These are phyloP conservation scores for Leptopilina myrica DNA, from an alignment of 2,888 invertebrate genomes.

Conservation along the genomic window DNA sequence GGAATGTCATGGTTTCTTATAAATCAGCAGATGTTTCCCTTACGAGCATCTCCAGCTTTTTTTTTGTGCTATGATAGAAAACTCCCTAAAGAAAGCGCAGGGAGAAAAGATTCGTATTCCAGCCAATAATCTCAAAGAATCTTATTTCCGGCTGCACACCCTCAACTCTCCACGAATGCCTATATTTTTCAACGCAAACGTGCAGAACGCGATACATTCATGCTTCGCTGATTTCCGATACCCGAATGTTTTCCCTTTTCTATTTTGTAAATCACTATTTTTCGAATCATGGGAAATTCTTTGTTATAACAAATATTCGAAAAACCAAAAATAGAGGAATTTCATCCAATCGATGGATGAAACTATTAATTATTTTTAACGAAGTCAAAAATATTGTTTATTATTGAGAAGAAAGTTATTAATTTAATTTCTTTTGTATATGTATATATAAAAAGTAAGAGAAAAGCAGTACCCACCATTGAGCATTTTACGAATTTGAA, in stretches of 20 bases:
- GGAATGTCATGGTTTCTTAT: slow-evolving; percentile 31
- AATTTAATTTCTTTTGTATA: not conserved
- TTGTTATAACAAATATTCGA: no score
- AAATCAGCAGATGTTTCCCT: slow-evolving; percentile 37
- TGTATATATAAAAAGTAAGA: not conserved
- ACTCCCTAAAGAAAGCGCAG: not conserved
- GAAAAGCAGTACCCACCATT: not conserved
- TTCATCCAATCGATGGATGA: no score
- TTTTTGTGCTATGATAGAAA: slow-evolving; percentile 9
- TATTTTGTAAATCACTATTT: not conserved
- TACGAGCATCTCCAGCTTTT: not conserved
- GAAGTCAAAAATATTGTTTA: no score
- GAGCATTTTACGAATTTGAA: slow-evolving; percentile 38
- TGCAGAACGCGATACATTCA: slow-evolving; percentile 18
- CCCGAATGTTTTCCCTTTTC: slow-evolving; percentile 1
- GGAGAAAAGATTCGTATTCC: slow-evolving; percentile 31
- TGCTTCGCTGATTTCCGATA: not conserved
- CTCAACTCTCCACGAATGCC: not conserved
- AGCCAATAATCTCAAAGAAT: slow-evolving; percentile 36
- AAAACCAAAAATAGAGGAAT: no score
- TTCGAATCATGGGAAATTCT: not conserved
- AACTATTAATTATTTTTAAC: no score
- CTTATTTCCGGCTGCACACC: slow-evolving; percentile 35
- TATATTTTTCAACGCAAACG: slow-evolving; percentile 29
- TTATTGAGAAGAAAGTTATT: no score